Evolutionary conservation across 2,797 vertebrate genomes (phyloP), one percentile per base, ranked within the genome.

Genomic region (Lindbergichthys nudifrons): DNA sequence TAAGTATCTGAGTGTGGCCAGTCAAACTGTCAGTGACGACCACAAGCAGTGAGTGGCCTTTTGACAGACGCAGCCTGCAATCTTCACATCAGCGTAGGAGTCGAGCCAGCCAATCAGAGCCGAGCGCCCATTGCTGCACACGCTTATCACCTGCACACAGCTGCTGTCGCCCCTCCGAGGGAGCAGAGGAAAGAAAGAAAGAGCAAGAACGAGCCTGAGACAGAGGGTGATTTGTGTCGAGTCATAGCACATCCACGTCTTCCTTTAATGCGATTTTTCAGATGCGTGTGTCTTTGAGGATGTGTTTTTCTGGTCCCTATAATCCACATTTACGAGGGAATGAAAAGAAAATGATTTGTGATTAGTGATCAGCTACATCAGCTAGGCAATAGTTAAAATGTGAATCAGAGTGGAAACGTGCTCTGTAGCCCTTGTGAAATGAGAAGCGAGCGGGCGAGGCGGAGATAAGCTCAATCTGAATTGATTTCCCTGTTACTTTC

Each of bases 401-500:
- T 81, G 81, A 89, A 88, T 87, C 78, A 78, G 82, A 79, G 66
- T 84, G 72, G 83, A 88, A 88, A 80, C 69, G 46, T 78, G 80
- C 84, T 86, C 86, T 84, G 86, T 83, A 84, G 88, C 83, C 75
- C 65, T 77, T 82, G 81, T 88, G 88, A 89, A 90, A 93, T 87
- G 80, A 89, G 89, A 89, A 75, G 81, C 46, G 69, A 66, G 78
- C 23, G 58, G 60, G 82, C 70, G 76, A 84, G 77, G 46, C 76
- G 87, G 90, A 89, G 86, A 90, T 87, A 90, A 92, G 88, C 91
- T 92, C 91, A 92, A 86, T 91, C 92, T 90, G 92, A 94, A 95
- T 94, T 93, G 94, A 94, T 94, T 94, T 95, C 93, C 87, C 90
- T 90, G 88, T 93, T 95, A 94, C 92, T 94, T 95, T 95, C 92